A percentile compares a stretch with the other conserved stretches of the same genome.
phyloP scores from a whole-genome alignment of 2,888 invertebrate genomes.

The Selenia dentaria region DNA sequence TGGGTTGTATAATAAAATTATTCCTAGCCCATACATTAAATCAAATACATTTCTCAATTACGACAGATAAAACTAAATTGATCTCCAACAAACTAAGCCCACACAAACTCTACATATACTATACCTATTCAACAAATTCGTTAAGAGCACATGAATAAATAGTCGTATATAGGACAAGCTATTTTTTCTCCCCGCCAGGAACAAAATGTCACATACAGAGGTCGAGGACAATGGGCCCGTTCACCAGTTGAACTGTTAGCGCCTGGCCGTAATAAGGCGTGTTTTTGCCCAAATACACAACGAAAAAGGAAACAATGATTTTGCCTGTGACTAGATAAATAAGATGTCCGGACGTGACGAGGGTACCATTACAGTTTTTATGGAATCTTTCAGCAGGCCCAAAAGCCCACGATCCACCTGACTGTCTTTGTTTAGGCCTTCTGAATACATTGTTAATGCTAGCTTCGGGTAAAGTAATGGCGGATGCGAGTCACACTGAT shows the following conservation, averaged over 20 bases:
- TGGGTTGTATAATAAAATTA: too few species aligned
- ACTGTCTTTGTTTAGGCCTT: conserved; percentile 66
- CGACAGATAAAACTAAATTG: too few species aligned
- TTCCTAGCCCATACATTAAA: too few species aligned
- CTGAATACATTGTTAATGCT: conserved; percentile 66
- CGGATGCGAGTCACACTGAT: conserved; percentile 39
- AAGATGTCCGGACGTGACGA: conserved; percentile 79
- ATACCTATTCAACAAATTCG: conserved; percentile 42
- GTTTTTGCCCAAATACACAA: conserved; percentile 68
- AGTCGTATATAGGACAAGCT: conserved; percentile 35
- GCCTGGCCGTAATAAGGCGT: conserved; percentile 70
- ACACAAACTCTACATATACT: too few species aligned
- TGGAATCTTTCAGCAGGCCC: conserved; percentile 70
- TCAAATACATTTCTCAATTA: too few species aligned
- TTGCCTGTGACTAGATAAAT: conserved; percentile 80
- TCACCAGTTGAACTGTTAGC: conserved; percentile 74
- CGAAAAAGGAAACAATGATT: conserved; percentile 79
- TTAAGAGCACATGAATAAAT: conserved; percentile 53
- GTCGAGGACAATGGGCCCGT: conserved; percentile 59
- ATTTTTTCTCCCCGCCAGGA: conserved; percentile 49
- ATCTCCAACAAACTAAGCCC: too few species aligned
- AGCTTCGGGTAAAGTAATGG: conserved; percentile 42
- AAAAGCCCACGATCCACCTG: conserved; percentile 60
- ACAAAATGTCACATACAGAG: conserved; percentile 69
- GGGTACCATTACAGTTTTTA: conserved; percentile 80